Evolutionary conservation across 2,888 invertebrate species (phyloP), one percentile per base, ranked within the genome.

Genomic region (Oxytorus armatus): DNA sequence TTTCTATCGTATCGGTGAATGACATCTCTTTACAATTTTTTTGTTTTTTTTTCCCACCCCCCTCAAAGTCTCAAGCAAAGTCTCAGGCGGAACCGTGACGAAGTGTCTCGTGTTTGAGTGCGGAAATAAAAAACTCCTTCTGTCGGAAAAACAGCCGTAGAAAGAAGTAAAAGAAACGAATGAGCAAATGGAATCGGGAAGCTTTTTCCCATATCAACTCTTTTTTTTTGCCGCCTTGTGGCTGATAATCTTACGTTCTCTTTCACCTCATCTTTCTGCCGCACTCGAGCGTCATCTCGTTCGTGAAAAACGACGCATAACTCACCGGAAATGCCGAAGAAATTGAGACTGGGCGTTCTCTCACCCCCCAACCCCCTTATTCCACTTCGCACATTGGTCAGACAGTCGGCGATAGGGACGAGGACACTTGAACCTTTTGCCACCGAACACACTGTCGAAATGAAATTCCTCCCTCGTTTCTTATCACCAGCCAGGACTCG

Each of bases 281-380:
- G 14, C 49, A 39, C 44, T 42, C 29, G n/a, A 10, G 18, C 8
- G 51, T 57, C 29, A 3, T 29, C 29, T 75, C 75, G 42, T 44
- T 77, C 47, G 51, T 74, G 69, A 82, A 73, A 77, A 81, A 82
- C 73, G 66, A 33, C 59, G 70, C 65, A 80, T 78, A 74, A 74
- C 63, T 78, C 78, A 78, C 23, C 29, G 23, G 16, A 53, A 16
- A 3, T 47, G 16, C 69, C n/a, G 5, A 63, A 69, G 66, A 65
- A 74, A 78, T 74, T 11, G 65, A 68, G 42, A 63, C 53, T n/a
- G 65, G 18, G 5, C 47, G 47, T 51, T 47, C 29, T 63, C 47
- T 25, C 11, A 23, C 11, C 29, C 16, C n/a, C n/a, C n/a, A n/a
- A n/a, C n/a, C n/a, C n/a, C n/a, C n/a, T n/a, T n/a, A n/a, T n/a